A percentile compares a stretch with the other conserved stretches of the same genome.
Evolutionary conservation across 2,888 invertebrate species (phyloP).

Genomic region (Tineola bisselliella): DNA sequence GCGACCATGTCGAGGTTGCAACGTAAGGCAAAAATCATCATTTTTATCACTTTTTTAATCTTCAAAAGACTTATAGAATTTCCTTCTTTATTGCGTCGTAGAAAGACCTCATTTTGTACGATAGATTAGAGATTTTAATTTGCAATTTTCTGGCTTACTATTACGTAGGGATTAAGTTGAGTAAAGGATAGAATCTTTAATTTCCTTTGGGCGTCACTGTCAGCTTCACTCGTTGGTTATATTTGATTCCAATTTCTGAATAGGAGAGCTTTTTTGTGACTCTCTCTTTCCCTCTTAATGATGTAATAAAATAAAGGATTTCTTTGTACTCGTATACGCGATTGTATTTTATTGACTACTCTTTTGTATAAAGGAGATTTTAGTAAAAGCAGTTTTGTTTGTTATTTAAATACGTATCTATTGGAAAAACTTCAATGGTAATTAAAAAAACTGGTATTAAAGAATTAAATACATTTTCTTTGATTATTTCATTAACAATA

Average conservation of each 20-base stretch:
- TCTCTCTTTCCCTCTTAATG: neutral
- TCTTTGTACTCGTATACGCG: neutral
- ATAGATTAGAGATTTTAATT: slow-evolving; percentile 38
- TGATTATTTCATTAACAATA: too few species aligned
- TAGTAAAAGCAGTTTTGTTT: too few species aligned
- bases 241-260: slow-evolving; percentile 28
- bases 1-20: slow-evolving; percentile 4
- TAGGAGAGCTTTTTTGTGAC: neutral
- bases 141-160: slow-evolving; percentile 61
- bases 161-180: slow-evolving; percentile 44
- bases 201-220: slow-evolving; percentile 54
- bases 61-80: neutral
- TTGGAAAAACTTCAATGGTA: too few species aligned
- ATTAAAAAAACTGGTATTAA: too few species aligned
- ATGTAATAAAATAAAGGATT: neutral
- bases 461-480: too few species aligned
- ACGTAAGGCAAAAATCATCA: slow-evolving; percentile 30
- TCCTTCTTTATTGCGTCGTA: neutral
- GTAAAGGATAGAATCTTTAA: slow-evolving; percentile 62
- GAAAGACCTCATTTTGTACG: neutral
- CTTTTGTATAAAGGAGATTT: too few species aligned
- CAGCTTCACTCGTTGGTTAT: slow-evolving; percentile 29
- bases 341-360: too few species aligned
- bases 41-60: slow-evolving; percentile 41
- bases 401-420: too few species aligned